Conservation (phyloP, 1,140 invertebrate genomes). For the Aricia agestis region DNA sequence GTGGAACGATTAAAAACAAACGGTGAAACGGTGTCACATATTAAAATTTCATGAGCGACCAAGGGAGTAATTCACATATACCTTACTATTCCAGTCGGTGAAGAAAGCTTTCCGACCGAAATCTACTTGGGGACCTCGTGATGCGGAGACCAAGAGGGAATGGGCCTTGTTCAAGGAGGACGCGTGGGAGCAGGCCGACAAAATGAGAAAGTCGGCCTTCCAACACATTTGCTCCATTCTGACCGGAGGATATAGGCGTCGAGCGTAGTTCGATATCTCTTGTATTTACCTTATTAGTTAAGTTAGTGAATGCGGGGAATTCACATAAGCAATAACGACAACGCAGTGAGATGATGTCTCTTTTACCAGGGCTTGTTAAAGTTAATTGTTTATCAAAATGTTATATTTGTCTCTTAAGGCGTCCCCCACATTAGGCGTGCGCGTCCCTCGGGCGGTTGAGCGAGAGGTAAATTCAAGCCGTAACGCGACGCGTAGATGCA, state of each 20-base stretch:
- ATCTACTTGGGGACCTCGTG: slow-evolving; percentile 78
- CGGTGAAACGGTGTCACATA: too few relatives aligned
- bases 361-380: too few relatives aligned
- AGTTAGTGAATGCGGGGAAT: background rate
- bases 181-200: slow-evolving; percentile 27
- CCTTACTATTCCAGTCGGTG: slow-evolving; percentile 63
- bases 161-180: slow-evolving; percentile 77
- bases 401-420: too few relatives aligned
- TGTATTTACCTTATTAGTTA: background rate
- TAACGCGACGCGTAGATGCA: too few relatives aligned
- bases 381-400: too few relatives aligned
- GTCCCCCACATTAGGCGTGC: too few relatives aligned
- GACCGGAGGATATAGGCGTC: slow-evolving; percentile 33
- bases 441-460: too few relatives aligned
- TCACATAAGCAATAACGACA: background rate
- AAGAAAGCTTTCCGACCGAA: slow-evolving; percentile 61
- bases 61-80: background rate
- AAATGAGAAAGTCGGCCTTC: slow-evolving; percentile 17
- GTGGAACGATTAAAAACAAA: too few relatives aligned
- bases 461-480: too few relatives aligned
- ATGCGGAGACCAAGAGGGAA: slow-evolving; percentile 65
- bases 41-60: background rate
- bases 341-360: background rate
- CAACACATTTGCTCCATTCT: slow-evolving; percentile 41
- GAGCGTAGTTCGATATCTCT: background rate